Evolutionary conservation across 2,797 vertebrate genomes (phyloP).

Genomic region (Tinamus major): DNA sequence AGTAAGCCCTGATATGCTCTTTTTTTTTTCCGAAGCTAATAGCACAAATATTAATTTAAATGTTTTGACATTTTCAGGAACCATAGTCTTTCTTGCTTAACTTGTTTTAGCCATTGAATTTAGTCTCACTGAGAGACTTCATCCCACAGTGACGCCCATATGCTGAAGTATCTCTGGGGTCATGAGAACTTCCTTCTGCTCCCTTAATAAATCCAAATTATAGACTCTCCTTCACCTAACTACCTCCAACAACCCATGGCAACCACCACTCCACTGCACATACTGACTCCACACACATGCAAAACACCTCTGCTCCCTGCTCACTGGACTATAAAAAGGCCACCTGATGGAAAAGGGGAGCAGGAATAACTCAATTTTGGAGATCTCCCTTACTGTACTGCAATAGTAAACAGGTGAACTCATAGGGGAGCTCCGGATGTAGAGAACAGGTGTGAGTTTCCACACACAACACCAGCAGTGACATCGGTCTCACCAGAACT

Average conservation of each 20-base stretch:
- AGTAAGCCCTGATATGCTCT: not conserved
- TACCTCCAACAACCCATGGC: no score
- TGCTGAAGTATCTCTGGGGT: not conserved
- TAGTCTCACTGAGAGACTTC: not conserved
- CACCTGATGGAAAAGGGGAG: not conserved
- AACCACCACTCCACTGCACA: no score
- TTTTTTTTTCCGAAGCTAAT: no score
- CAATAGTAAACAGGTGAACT: not conserved
- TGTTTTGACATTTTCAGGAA: not conserved
- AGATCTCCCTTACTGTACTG: not conserved
- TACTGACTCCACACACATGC: no score
- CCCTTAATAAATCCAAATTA: no score
- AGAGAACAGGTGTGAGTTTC: not conserved
- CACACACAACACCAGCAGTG: not conserved
- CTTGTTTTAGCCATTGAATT: not conserved
- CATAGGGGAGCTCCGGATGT: not conserved
- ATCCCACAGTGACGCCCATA: not conserved
- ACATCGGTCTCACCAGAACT: not conserved
- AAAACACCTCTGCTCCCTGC: no score
- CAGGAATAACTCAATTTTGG: not conserved
- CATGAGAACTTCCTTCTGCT: no score
- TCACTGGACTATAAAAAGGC: not conserved
- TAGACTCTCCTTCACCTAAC: no score
- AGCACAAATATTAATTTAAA: not conserved
- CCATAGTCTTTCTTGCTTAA: not conserved